A percentile compares a stretch with the other conserved stretches of the same genome.
Evolutionary conservation across 2,888 invertebrate species (phyloP).

Genomic region (Campoplex capitator): DNA sequence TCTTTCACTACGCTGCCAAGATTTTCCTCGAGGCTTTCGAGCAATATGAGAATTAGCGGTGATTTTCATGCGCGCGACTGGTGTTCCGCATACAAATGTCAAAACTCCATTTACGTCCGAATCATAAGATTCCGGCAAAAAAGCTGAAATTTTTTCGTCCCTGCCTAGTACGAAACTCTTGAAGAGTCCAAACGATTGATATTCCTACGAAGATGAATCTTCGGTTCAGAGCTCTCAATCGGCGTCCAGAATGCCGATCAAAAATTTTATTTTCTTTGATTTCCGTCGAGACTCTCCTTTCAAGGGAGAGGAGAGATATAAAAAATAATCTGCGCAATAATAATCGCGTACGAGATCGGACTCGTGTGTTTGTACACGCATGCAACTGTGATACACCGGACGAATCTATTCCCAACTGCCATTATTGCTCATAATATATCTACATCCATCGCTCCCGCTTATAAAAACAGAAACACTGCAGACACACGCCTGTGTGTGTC

Average conservation of each 20-base stretch:
- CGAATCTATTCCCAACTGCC: conserved; percentile 48
- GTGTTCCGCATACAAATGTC: not conserved
- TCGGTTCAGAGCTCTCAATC: not conserved
- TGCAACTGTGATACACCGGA: conserved; percentile 42
- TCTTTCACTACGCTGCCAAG: conserved; percentile 69
- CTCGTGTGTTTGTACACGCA: conserved; percentile 9
- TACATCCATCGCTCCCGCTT: conserved; percentile 15
- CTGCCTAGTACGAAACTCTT: not conserved
- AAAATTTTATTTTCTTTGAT: not conserved
- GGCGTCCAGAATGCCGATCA: conserved; percentile 11
- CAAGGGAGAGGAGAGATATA: conserved; percentile 19
- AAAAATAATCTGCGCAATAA: conserved; percentile 27
- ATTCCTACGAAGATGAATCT: not conserved
- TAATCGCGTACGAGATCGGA: conserved; percentile 23
- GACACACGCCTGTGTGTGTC: not conserved
- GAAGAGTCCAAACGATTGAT: not conserved
- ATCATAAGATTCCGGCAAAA: not conserved
- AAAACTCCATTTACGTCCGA: not conserved
- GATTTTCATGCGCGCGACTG: not conserved
- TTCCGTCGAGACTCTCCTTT: not conserved
- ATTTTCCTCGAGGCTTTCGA: conserved; percentile 39
- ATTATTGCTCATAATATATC: conserved; percentile 24
- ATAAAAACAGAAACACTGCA: conserved; percentile 16
- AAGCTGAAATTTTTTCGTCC: not conserved
- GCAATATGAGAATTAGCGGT: not conserved